Base-by-base conservation (phyloP, 2,888 invertebrate species). In the Flabesymbios commensalis region DNA sequence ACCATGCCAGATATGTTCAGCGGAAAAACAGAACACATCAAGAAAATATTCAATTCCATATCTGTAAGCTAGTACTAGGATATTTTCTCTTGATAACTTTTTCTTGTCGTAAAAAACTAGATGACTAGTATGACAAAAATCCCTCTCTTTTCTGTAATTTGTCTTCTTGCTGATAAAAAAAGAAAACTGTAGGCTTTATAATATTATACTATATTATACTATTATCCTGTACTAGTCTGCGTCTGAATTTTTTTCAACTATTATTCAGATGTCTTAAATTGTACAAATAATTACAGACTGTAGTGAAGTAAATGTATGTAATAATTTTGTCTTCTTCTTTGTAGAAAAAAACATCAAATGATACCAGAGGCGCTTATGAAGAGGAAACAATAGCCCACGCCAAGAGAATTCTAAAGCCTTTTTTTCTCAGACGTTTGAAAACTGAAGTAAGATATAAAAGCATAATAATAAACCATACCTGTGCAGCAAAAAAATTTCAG, bases 1-100 rank as follows among this genome's bases (percentile, higher is more conserved):
- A 93, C 96, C 29, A 95, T 97, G 94, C 96, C 96, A 0, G 89
- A 93, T 71, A 89, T 96, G 85, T 96, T 97, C 85, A 89, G 89
- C 49, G 90, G 90, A 19, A 93, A 93, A 65, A 89, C 90, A 1
- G 90, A 92, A 0, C 91, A 93, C 72, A 86, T 96, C 26, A 94
- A 93, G 81, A 90, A 88, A 71, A 86, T 95, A 72, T 96, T 96
- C 83, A 89, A 90, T 57, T 70, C 75, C 69, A 78, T 82, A 65
- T 75, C 80, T 14, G 78, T 78, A 64, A 29, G 49, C 14, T n/a
- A 7, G 22, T 7, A 19, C 7, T 24, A 24, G 45, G 17, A n/a
- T 45, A 7, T 26, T 49, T 49, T n/a, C n/a, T n/a, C n/a, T n/a
- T n/a, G n/a, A n/a, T n/a, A n/a, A n/a, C n/a, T n/a, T n/a, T n/a